phyloP scores from a whole-genome alignment of 2,797 vertebrate species.

The Avahi laniger region DNA sequence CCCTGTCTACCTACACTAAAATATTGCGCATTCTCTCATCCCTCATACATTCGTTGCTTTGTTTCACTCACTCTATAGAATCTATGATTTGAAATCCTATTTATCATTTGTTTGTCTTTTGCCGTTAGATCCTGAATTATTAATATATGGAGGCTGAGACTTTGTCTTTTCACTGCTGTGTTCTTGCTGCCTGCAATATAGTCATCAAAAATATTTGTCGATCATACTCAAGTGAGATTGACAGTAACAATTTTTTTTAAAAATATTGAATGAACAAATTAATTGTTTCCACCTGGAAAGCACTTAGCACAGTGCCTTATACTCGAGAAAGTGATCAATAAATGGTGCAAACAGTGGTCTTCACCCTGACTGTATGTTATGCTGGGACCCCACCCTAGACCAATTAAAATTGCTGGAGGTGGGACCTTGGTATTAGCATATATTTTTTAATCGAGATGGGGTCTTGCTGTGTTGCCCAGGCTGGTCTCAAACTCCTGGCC shows the following conservation, averaged over 20 bases:
- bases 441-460: background rate
- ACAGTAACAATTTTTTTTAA: background rate
- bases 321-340: background rate
- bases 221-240: background rate
- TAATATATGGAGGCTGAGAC: background rate
- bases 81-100: background rate
- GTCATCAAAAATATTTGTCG: conserved; percentile 5
- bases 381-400: background rate
- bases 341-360: background rate
- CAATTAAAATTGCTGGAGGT: background rate
- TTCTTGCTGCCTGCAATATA: background rate
- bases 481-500: background rate
- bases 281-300: conserved; percentile 30
- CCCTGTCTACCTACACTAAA: background rate
- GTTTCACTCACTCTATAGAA: background rate
- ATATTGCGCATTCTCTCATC: background rate
- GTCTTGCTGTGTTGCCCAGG: background rate
- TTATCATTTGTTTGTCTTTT: background rate
- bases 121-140: background rate
- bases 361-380: background rate
- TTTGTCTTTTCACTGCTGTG: conserved; percentile 9
- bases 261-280: background rate
- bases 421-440: background rate
- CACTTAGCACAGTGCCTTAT: background rate
- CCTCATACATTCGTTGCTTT: background rate